phyloP scores from a whole-genome alignment of 2,113 vertebrate species.

The Ploceus nigricollis region DNA sequence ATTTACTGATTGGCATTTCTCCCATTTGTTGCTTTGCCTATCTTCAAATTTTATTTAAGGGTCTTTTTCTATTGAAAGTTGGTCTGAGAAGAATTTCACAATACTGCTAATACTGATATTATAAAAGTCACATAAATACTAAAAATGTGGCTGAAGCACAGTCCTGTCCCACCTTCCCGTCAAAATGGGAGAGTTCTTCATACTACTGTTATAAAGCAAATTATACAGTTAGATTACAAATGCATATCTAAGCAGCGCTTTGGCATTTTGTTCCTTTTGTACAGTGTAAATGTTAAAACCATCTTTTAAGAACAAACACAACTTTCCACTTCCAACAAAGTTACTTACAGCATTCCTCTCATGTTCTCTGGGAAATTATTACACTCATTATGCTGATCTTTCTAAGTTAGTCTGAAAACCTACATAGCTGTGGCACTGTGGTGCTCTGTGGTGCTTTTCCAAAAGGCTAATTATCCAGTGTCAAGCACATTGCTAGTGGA shows the following conservation, averaged over 20 bases:
- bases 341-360: not conserved
- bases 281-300: not conserved
- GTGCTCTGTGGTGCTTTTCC: not conserved
- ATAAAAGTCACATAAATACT: not conserved
- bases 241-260: not conserved
- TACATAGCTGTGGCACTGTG: not conserved
- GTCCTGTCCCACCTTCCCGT: not conserved
- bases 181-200: not conserved
- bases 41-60: conserved; percentile 24
- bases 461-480: not conserved
- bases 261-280: not conserved
- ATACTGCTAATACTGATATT: not conserved
- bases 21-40: not conserved
- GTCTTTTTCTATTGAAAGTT: not conserved
- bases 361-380: not conserved
- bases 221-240: not conserved
- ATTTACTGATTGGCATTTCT: conserved; percentile 1
- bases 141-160: not conserved
- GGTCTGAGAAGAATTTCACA: not conserved
- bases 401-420: not conserved
- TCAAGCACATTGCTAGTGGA: not conserved
- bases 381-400: not conserved
- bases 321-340: not conserved
- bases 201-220: not conserved
- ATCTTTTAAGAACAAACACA: not conserved